These are phyloP conservation scores for Oryctes rhinoceros DNA, from an alignment of 1,140 invertebrate genomes.

Conservation along the genomic window DNA sequence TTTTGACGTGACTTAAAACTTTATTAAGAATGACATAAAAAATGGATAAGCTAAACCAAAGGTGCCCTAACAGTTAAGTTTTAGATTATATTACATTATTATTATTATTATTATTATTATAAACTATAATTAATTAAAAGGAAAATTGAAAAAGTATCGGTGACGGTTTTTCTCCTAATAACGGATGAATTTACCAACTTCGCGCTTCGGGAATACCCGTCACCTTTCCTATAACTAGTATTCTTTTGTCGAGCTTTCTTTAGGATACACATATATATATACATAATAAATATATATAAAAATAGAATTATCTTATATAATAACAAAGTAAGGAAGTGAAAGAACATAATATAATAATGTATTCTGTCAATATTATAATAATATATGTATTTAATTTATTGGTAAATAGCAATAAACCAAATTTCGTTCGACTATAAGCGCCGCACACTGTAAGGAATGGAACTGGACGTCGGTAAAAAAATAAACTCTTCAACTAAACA, in stretches of 20 bases:
- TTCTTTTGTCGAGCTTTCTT: constrained; percentile 48
- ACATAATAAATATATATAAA: constrained; percentile 41
- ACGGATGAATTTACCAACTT: not conserved
- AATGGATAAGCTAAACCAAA: constrained; percentile 62
- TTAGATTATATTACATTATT: constrained; percentile 52
- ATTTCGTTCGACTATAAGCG: not conserved
- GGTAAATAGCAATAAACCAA: constrained; percentile 57
- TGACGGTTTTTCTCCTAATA: constrained; percentile 11
- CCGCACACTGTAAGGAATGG: not conserved
- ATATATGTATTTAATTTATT: constrained; percentile 53
- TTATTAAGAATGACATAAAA: constrained; percentile 40
- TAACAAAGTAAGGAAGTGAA: constrained; percentile 34
- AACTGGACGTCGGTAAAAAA: constrained; percentile 15
- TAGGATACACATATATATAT: constrained; percentile 41
- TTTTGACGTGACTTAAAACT: constrained; percentile 33
- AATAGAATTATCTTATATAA: constrained; percentile 39
- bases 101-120: constrained; percentile 39
- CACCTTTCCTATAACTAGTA: constrained; percentile 36
- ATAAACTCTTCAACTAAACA: constrained; percentile 34
- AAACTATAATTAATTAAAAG: constrained; percentile 35
- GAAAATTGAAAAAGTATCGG: constrained; percentile 13
- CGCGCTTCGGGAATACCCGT: not conserved
- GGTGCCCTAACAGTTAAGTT: constrained; percentile 63
- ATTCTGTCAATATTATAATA: constrained; percentile 42
- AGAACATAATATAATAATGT: constrained; percentile 33